Evolutionary conservation across 1,140 invertebrate species (phyloP).

Genomic region (Apis dorsata): DNA sequence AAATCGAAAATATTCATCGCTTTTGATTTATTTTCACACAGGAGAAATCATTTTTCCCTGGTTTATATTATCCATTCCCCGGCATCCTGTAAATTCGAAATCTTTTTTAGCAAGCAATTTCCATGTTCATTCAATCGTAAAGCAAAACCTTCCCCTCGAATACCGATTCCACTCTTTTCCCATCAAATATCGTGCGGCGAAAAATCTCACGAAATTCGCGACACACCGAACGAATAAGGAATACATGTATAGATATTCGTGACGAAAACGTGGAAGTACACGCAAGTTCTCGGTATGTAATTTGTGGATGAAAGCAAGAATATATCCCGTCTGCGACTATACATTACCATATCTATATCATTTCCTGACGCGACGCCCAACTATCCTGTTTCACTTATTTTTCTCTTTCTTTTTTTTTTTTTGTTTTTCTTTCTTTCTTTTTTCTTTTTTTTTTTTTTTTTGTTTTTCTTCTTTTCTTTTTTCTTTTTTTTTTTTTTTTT

Average conservation of each 20-base stretch:
- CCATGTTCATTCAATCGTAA: not conserved
- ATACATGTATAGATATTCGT: not conserved
- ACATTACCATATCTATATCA: not conserved
- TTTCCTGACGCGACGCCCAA: not conserved
- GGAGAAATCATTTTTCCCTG: too few species aligned
- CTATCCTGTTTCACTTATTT: not conserved
- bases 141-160: not conserved
- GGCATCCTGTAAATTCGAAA: not conserved
- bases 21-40: not conserved
- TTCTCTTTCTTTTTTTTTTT: not conserved
- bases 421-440: not conserved
- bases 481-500: not conserved
- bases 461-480: too few species aligned
- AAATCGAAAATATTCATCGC: not conserved
- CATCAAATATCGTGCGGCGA: not conserved
- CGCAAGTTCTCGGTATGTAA: not conserved
- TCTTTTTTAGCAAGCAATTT: not conserved
- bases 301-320: not conserved
- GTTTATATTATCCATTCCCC: not conserved
- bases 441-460: not conserved
- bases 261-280: not conserved
- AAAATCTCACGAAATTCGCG: not conserved
- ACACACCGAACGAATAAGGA: not conserved
- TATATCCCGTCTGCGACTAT: not conserved
- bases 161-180: not conserved